Evolutionary conservation across 2,797 vertebrate genomes (phyloP).

Genomic region (Perodicticus potto): DNA sequence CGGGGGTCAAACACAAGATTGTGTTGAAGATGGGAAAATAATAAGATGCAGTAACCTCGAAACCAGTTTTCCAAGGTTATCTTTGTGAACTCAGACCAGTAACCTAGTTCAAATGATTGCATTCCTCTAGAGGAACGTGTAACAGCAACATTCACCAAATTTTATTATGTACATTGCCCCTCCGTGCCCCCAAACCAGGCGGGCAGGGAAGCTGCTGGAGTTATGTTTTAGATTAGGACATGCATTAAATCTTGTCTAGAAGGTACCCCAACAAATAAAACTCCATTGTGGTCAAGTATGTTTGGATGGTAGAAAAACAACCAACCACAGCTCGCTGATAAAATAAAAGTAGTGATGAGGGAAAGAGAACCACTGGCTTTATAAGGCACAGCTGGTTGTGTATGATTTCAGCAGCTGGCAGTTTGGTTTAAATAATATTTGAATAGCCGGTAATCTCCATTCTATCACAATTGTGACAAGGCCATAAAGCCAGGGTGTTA

Average conservation of each 20-base stretch:
- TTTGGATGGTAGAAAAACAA: slow-evolving; percentile 87
- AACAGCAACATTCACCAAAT: slow-evolving; percentile 56
- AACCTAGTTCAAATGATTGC: slow-evolving; percentile 79
- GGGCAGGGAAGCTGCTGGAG: slow-evolving; percentile 79
- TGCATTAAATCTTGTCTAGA: slow-evolving; percentile 86
- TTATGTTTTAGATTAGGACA: slow-evolving; percentile 88
- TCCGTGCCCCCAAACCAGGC: slow-evolving; percentile 64
- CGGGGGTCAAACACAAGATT: slow-evolving; percentile 78
- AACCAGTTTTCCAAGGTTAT: slow-evolving; percentile 82
- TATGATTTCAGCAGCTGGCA: slow-evolving; percentile 84
- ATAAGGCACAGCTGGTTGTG: slow-evolving; percentile 87
- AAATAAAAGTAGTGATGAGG: slow-evolving; percentile 68
- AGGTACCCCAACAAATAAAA: slow-evolving; percentile 88
- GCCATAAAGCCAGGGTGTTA: slow-evolving; percentile 69
- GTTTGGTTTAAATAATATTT: slow-evolving; percentile 85
- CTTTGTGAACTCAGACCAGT: slow-evolving; percentile 82
- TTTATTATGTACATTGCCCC: slow-evolving; percentile 78
- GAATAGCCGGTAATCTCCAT: slow-evolving; percentile 78
- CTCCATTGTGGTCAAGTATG: slow-evolving; percentile 86
- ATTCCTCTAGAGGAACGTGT: slow-evolving; percentile 82
- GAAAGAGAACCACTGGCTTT: slow-evolving; percentile 79
- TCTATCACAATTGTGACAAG: slow-evolving; percentile 77
- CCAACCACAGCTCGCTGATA: slow-evolving; percentile 88
- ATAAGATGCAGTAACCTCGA: slow-evolving; percentile 40
- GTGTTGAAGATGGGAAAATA: slow-evolving; percentile 70